Base-by-base conservation (phyloP, 2,888 invertebrate genomes). In the Raillietiella orientalis region DNA sequence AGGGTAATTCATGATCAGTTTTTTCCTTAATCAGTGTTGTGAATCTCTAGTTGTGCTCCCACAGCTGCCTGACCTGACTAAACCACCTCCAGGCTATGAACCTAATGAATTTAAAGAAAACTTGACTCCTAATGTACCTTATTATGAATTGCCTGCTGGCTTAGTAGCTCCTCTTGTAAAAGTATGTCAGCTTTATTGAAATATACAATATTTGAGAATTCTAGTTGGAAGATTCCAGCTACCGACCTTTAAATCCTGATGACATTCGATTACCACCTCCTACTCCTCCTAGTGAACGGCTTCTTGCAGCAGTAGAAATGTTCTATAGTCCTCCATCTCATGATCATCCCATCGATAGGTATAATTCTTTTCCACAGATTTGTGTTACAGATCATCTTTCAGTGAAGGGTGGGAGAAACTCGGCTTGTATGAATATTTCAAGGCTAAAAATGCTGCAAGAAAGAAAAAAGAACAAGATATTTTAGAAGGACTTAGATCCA, bases 361-460 rank as follows among this genome's bases (percentile, higher is more conserved):
- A 30, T 24, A 30, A n/a, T n/a, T n/a, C n/a, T n/a, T n/a, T n/a
- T n/a, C n/a, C n/a, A n/a, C n/a, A n/a, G n/a, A n/a, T n/a, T n/a
- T n/a, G n/a, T 16, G 22, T 15, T 16, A 11, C 12, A n/a, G 12
- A n/a, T 25, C 16, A 22, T 13, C 21, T 40, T 43, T 20, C 38
- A 56, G 55, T 46, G 90, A 93, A 47, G 93, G 93, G 16, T 96
- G 93, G 93, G 96, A 96, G 47, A 82, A 82, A 48, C 55, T 90
- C 40, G 90, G 84, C 32, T 55, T 96, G 28, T 87, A 84, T 46
- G 93, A 96, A 50, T 96, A 84, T 51, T 90, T 79, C 50, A 79
- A 82, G 50, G 77, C 82, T 4, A 96, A 93, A 50, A 74, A 79
- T 45, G 60, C 65, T 30, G 79, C 84, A 2, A 63, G 66, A 35